These are phyloP conservation scores for Apocheima hispidaria DNA, from an alignment of 2,888 invertebrate genomes.

Conservation along the genomic window DNA sequence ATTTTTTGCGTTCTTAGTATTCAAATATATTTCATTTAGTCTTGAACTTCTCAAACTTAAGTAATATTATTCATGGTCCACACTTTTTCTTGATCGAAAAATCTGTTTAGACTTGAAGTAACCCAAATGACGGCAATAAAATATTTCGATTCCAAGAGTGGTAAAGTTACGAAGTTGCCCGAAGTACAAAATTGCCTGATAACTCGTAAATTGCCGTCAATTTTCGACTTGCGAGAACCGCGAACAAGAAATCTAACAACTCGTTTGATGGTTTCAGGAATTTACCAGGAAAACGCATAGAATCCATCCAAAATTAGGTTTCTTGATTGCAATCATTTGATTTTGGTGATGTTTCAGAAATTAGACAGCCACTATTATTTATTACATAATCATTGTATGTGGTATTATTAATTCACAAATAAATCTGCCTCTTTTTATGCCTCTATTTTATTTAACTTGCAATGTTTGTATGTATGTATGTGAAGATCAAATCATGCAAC, in stretches of 20 bases:
- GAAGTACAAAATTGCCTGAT: slow-evolving; percentile 30
- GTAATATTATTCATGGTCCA: not conserved
- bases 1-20: not conserved
- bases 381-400: no score
- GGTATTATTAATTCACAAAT: no score
- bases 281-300: slow-evolving; percentile 1
- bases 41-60: not conserved
- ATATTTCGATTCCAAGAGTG: slow-evolving; percentile 24
- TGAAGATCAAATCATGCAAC: no score
- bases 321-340: slow-evolving; percentile 24
- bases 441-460: no score
- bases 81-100: slow-evolving; percentile 3
- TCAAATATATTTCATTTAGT: not conserved
- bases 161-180: slow-evolving; percentile 42
- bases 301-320: slow-evolving; percentile 14
- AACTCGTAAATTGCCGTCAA: slow-evolving; percentile 39
- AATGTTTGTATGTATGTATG: no score
- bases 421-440: no score
- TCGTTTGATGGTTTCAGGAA: slow-evolving; percentile 15
- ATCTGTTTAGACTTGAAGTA: slow-evolving; percentile 25
- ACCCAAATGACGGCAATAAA: slow-evolving; percentile 24
- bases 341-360: not conserved
- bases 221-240: slow-evolving; percentile 23
- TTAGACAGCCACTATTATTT: not conserved
- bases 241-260: slow-evolving; percentile 9